Base-by-base conservation (phyloP, 2,113 vertebrate genomes). In the Anthoscopus minutus region DNA sequence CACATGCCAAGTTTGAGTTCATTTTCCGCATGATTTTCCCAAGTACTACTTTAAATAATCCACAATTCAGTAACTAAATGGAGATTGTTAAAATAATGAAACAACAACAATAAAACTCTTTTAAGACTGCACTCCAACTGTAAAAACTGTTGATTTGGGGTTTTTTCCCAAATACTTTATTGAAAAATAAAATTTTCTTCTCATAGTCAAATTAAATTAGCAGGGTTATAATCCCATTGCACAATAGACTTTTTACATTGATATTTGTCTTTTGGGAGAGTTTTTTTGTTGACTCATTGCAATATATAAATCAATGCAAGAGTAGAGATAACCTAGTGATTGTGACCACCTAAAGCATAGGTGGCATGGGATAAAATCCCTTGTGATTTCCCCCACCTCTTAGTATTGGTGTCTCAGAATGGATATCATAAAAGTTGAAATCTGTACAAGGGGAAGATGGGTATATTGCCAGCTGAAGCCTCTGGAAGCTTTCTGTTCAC, bases 41-140 rank as follows among this genome's bases (percentile, higher is more conserved):
- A 95, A 90, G 79, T 69, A 33, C 83, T 95, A 17, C 74, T 94
- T 94, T 93, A 94, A 96, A 88, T 96, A 92, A 93, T 94, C 65
- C 73, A 61, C 82, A 79, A 74, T 70, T 86, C 72, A 69, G 65
- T 96, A 90, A 86, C 88, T 89, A 92, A 84, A 84, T 93, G 57
- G 72, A 72, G 65, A 81, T 81, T 94, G 82, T 93, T 92, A 93
- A 94, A 96, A 78, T 94, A 90, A 88, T 88, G 76, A 67, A 92
- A 70, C 90, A 92, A 85, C 79, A 91, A 92, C 71, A 89, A 40
- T 90, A 93, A 96, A 96, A 24, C 47, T 92, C n/a, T 78, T 95
- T 94, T 83, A 91, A 95, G 80, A 84, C 76, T 47, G 40, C 40
- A 35, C 37, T 89, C 22, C 73, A 76, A 70, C 47, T 78, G 65